Conservation (phyloP, 2,888 invertebrate species). For the Ennomos erosarius region DNA sequence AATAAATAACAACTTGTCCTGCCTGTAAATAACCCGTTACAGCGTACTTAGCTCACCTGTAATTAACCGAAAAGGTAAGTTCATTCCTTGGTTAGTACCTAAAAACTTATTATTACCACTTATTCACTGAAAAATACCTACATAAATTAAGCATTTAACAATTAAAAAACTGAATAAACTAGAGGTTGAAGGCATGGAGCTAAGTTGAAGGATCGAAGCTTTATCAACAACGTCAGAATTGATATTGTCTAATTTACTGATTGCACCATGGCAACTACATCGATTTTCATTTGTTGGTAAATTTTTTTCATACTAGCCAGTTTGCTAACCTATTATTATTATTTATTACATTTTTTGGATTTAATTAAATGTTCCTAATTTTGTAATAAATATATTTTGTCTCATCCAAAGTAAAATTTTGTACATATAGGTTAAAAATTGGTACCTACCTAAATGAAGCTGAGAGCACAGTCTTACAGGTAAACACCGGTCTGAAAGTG, state of each 20-base stretch:
- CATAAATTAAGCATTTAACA: constrained; percentile 32
- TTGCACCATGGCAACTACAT: constrained; percentile 62
- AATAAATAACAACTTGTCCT: neutral
- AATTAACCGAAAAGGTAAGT: constrained; percentile 10
- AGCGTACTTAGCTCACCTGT: constrained; percentile 8
- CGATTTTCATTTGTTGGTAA: constrained; percentile 49
- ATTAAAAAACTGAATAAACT: constrained; percentile 40
- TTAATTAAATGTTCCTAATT: too few relatives aligned
- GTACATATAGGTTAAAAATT: constrained; percentile 63
- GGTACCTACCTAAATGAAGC: constrained; percentile 69
- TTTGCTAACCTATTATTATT: neutral
- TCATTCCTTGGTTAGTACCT: constrained; percentile 2
- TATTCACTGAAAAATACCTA: constrained; percentile 32
- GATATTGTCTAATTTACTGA: constrained; percentile 50
- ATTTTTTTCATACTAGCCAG: constrained; percentile 40
- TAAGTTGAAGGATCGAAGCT: too few relatives aligned
- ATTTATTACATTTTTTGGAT: neutral
- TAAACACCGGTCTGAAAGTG: constrained; percentile 45
- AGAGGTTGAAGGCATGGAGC: too few relatives aligned
- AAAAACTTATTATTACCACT: constrained; percentile 27
- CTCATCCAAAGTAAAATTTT: constrained; percentile 25
- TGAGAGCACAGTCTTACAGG: constrained; percentile 69
- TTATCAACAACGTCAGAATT: constrained; percentile 35
- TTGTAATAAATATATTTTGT: too few relatives aligned
- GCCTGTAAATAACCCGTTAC: neutral